Evolutionary conservation across 2,113 vertebrate species (phyloP).

Genomic region (Chrysemys picta): DNA sequence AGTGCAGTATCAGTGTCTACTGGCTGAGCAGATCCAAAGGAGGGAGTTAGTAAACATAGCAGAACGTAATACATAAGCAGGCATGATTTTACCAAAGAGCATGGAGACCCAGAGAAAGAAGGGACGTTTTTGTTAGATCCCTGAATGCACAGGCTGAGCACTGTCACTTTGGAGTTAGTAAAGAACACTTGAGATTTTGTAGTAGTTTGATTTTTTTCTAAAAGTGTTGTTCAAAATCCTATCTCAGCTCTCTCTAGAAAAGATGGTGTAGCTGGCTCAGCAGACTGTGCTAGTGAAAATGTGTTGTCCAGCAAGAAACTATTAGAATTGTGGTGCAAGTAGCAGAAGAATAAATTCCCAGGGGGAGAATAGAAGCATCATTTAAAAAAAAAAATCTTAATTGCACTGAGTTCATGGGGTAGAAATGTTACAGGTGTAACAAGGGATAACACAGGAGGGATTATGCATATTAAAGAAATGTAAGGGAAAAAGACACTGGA

Average conservation of each 20-base stretch:
- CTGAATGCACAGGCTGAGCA: not conserved
- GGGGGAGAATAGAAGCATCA: not conserved
- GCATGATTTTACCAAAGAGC: slow-evolving; percentile 4
- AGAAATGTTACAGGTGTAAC: not conserved
- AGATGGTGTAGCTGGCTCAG: not conserved
- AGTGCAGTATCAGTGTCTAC: not conserved
- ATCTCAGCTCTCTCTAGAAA: not conserved
- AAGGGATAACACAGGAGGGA: not conserved
- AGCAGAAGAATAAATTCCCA: not conserved
- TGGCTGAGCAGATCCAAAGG: not conserved
- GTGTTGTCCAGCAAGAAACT: not conserved
- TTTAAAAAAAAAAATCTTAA: not conserved
- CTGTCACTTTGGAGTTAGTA: not conserved
- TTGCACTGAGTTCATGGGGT: not conserved
- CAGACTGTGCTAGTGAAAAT: not conserved
- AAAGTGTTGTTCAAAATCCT: no score
- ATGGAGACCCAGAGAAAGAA: not conserved
- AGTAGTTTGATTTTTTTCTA: no score
- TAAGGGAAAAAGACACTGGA: not conserved
- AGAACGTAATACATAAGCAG: not conserved
- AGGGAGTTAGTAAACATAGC: not conserved
- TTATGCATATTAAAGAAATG: not conserved
- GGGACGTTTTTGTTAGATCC: not conserved
- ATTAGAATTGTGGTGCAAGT: not conserved
- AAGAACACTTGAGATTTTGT: not conserved